Base-by-base conservation (phyloP, 1,140 invertebrate genomes). In the Bombus sylvicola region DNA sequence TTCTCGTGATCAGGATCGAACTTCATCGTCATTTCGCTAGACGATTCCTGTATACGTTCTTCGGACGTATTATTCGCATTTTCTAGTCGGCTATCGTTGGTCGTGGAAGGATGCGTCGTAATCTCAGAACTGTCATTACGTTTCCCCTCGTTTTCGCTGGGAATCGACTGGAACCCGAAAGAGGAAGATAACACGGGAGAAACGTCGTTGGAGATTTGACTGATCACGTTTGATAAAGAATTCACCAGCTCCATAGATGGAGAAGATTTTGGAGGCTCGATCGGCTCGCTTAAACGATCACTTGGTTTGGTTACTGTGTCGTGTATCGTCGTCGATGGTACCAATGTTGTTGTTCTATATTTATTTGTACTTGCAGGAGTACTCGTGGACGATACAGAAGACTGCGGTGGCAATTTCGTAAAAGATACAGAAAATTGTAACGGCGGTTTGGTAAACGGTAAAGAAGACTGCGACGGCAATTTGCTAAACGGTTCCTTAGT, bases 191-290 rank as follows among this genome's bases (percentile, higher is more conserved):
- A 71, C 37, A 59, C n/a, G 2, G 79, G 31, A 3, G 84, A 34
- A 62, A 31, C 37, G 13, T 86, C 84, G 69, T 94, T 92, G 18
- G 94, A 92, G 31, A 95, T 90, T 81, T 95, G 94, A 59, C 91
- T 93, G 66, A 95, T 93, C 72, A 95, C 92, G 64, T 92, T 95
- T 8, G 94, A 93, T 53, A 95, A 81, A 0, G 94, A 95, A 78
- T 94, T 92, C 28, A 92, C 92, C 22, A 95, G 82, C 78, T 95
- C 94, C 6, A 86, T 92, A 18, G 94, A 79, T 18, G 94, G 87
- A 47, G 90, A 88, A 43, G 89, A 84, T 87, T 92, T 91, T 9
- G 84, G 31, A 2, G 47, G 28, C 3, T 37, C 12, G 9, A 39
- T 37, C 0, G 76, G 34, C 39, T 81, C 88, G n/a, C 62, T n/a